Conservation (phyloP, 35 echinoderm and acorn worm genomes). For the Eucidaris tribuloides region DNA sequence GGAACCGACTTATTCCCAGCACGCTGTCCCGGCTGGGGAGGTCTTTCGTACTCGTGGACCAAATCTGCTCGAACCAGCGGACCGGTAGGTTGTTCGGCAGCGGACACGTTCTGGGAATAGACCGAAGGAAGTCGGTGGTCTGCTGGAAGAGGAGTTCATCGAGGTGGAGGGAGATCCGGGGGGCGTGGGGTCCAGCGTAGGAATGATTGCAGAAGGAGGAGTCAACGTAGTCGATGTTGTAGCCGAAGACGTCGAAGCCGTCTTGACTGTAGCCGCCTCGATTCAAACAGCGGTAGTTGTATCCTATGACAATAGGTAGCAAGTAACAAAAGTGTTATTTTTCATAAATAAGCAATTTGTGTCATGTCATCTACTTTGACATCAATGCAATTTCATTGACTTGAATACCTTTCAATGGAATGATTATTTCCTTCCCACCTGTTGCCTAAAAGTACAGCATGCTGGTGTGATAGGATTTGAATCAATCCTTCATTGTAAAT, state of each 20-base stretch:
- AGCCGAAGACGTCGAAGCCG: slow-evolving; percentile 77
- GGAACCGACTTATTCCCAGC: neutral
- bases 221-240: slow-evolving; percentile 28
- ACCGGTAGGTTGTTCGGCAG: slow-evolving; percentile 38
- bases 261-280: slow-evolving; percentile 48
- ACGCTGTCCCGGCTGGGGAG: neutral
- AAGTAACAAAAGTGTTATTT: no score
- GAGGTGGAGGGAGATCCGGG: slow-evolving; percentile 42
- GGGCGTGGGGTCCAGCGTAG: slow-evolving; percentile 60
- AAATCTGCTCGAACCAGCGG: slow-evolving; percentile 90
- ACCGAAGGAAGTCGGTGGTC: slow-evolving; percentile 71
- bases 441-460: no score
- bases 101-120: slow-evolving; percentile 59
- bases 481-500: no score
- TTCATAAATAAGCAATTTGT: no score
- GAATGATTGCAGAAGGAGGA: slow-evolving; percentile 63
- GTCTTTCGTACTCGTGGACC: neutral
- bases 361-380: no score
- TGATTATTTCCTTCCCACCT: no score
- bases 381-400: no score
- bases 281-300: slow-evolving; percentile 66
- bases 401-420: no score
- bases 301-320: no score
- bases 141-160: slow-evolving; percentile 78
- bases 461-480: no score